Base-by-base conservation (phyloP, 2,888 invertebrate species). In the Xestia ashworthii region DNA sequence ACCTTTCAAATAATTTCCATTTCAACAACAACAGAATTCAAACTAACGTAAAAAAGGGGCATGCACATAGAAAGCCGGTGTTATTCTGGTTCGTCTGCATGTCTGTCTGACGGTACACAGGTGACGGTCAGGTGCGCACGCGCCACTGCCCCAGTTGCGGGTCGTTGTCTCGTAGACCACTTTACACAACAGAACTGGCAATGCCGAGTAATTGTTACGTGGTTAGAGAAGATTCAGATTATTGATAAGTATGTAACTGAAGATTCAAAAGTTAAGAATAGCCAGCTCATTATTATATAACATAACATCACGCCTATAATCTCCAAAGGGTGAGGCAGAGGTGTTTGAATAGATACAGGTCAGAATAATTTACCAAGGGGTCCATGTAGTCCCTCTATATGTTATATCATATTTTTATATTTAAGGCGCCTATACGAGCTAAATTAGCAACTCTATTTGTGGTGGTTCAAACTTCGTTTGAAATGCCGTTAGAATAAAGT, bases 131-230 rank as follows among this genome's bases (percentile, higher is more conserved):
- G 93, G 93, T 95, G 95, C 93, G 82, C 89, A 89, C 89, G 95
- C 89, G 90, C 93, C 90, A 95, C 91, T 95, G 91, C 88, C 93
- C 92, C 88, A 93, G 89, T 92, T 94, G 79, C 78, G 88, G 95
- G 93, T 94, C 94, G 90, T 89, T 93, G 93, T 88, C 95, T 87
- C 82, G 84, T 83, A 87, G 85, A 86, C 75, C 76, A 79, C 81
- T 80, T 84, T 78, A 82, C 81, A 80, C 83, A 80, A 82, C 79
- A 80, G 82, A 81, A 82, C 65, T 82, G 71, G 44, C 76, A 66
- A 82, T 81, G 74, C 5, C 12, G 16, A 55, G 55, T 67, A 65
- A 72, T 76, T 62, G 65, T 73, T 78, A 71, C 38, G 25, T 19
- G 60, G 22, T 25, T n/a, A 46, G 50, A 48, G 32, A 60, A 22